Percentiles rank a stretch among this genome's conserved stretches.
Evolutionary conservation across 2,113 vertebrate genomes (phyloP).

Genomic region (Sphyrna mokarran): DNA sequence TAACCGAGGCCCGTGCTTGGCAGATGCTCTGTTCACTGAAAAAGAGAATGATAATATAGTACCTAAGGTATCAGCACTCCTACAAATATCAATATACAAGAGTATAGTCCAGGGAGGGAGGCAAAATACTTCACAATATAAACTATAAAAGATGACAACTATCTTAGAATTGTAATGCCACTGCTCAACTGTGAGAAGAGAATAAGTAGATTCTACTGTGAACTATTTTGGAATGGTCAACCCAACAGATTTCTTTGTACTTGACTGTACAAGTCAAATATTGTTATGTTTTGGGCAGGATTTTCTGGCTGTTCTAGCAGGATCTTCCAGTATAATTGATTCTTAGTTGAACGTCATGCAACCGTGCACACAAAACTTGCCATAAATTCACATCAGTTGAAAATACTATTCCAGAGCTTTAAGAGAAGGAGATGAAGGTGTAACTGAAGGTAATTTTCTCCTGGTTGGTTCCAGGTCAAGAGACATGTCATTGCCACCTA

Average conservation of each 20-base stretch:
- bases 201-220: neutral
- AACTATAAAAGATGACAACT: neutral
- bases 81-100: neutral
- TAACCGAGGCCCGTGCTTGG: conserved; percentile 97
- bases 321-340: neutral
- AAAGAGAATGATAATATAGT: conserved; percentile 38
- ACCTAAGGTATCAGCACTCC: neutral
- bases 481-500: neutral
- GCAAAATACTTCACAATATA: neutral
- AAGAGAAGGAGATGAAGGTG: neutral
- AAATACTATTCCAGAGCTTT: neutral
- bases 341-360: neutral
- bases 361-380: neutral
- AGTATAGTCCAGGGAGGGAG: neutral
- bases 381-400: neutral
- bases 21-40: conserved; percentile 98
- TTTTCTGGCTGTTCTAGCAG: too few species aligned
- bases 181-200: neutral
- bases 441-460: neutral
- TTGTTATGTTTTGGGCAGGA: neutral
- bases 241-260: neutral
- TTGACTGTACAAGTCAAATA: neutral
- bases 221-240: neutral
- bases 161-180: neutral
- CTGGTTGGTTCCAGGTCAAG: neutral